These are phyloP conservation scores for Chauna torquata DNA, from an alignment of 2,113 vertebrate genomes.

Conservation along the genomic window DNA sequence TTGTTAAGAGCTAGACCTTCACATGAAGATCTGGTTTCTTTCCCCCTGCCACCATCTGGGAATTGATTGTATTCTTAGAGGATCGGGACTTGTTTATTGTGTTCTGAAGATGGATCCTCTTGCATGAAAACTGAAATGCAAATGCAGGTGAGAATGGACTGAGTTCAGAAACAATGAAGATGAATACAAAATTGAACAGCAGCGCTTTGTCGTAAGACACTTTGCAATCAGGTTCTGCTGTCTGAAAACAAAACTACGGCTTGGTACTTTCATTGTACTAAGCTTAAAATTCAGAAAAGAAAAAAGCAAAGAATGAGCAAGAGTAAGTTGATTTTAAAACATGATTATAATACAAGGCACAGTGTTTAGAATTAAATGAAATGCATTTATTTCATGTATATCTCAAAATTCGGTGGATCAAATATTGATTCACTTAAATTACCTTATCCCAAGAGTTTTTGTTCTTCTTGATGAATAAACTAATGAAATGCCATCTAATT, in stretches of 20 bases:
- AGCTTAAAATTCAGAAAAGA: not conserved
- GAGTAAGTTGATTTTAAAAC: not conserved
- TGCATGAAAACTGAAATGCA: not conserved
- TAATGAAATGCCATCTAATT: not conserved
- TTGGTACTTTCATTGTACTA: not conserved
- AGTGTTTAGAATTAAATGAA: not conserved
- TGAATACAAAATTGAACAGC: not conserved
- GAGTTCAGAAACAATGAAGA: not conserved
- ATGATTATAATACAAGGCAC: not conserved
- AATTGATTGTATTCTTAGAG: not conserved
- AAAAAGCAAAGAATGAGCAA: not conserved
- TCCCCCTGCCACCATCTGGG: not conserved
- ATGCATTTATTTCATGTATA: not conserved
- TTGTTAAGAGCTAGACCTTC: not conserved
- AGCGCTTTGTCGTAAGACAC: not conserved
- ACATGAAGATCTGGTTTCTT: not conserved
- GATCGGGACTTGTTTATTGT: not conserved
- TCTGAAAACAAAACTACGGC: not conserved
- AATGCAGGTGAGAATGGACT: not conserved
- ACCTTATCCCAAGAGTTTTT: not conserved
- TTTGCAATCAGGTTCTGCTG: not conserved
- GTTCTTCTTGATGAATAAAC: not conserved
- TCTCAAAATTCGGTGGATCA: not conserved
- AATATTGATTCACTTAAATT: not conserved
- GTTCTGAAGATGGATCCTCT: not conserved